Conservation (phyloP, 2,113 vertebrate genomes). For the Trinectes maculatus region DNA sequence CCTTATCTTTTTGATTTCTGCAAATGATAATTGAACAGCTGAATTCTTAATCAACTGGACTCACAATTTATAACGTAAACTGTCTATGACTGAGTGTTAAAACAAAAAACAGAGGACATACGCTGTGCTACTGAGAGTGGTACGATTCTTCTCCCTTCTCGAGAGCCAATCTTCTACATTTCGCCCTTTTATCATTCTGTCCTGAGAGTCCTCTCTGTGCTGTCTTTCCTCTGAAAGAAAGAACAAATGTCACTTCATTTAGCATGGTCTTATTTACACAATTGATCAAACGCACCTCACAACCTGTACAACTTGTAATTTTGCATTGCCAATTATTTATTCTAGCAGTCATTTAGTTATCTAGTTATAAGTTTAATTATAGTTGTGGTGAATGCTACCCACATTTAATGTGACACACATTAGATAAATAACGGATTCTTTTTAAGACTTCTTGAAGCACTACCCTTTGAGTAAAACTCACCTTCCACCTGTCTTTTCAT, state of each 20-base stretch:
- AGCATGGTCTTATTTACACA: neutral
- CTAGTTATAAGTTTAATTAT: too few relatives aligned
- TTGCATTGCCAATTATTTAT: too few relatives aligned
- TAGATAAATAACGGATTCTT: too few relatives aligned
- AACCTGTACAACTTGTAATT: neutral
- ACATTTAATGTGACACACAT: too few relatives aligned
- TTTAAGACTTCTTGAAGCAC: neutral
- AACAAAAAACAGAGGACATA: constrained; percentile 59
- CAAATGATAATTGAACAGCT: constrained; percentile 30
- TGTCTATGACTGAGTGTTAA: neutral
- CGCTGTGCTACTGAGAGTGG: constrained; percentile 80
- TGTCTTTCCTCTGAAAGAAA: constrained; percentile 82
- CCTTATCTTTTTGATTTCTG: constrained; percentile 69
- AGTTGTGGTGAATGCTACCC: too few relatives aligned
- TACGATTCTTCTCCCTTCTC: constrained; percentile 85
- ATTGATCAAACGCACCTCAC: neutral
- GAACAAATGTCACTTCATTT: neutral
- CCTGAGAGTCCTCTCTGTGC: constrained; percentile 69
- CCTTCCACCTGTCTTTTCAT: constrained; percentile 88
- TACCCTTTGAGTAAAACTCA: constrained; percentile 62
- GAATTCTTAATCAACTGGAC: constrained; percentile 40
- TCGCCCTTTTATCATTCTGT: constrained; percentile 59
- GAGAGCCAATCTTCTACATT: constrained; percentile 89
- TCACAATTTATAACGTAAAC: constrained; percentile 29
- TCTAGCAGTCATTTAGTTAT: too few relatives aligned